These are phyloP conservation scores for Atrichornis clamosus DNA, from an alignment of 2,113 vertebrate genomes.

Conservation along the genomic window DNA sequence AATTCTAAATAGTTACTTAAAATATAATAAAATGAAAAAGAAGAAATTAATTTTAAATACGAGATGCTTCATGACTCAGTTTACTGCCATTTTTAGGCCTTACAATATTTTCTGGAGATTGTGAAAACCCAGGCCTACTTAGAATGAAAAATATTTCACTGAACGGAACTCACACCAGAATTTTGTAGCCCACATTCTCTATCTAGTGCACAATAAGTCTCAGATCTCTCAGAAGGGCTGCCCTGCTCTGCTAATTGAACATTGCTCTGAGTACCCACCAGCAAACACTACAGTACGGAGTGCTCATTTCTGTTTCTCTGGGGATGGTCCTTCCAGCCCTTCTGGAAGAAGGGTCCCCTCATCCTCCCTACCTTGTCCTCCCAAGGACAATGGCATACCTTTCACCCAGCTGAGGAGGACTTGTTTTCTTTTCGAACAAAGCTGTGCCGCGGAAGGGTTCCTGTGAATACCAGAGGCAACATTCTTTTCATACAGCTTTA, in stretches of 20 bases:
- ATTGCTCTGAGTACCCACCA: not conserved
- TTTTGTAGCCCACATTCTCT: not conserved
- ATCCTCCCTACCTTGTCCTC: too few species aligned
- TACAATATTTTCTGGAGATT: not conserved
- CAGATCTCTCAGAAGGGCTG: not conserved
- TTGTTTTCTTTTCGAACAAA: not conserved
- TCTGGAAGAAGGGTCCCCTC: not conserved
- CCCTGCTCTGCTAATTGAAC: not conserved
- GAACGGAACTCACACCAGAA: not conserved
- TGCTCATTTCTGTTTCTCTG: not conserved
- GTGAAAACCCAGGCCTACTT: not conserved
- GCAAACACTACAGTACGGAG: not conserved
- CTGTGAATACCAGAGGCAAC: not conserved
- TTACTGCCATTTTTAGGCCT: not conserved
- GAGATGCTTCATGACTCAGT: not conserved
- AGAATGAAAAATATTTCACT: not conserved
- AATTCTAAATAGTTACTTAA: not conserved
- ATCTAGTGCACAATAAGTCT: not conserved
- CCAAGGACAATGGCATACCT: not conserved
- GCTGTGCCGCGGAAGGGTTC: fast-evolving
- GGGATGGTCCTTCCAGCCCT: not conserved
- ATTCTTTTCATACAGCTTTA: not conserved
- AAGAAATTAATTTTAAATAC: not conserved
- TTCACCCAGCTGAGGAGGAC: not conserved
- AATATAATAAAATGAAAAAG: not conserved